These are phyloP conservation scores for Cephalopterus ornatus DNA, from an alignment of 2,113 vertebrate genomes.

Conservation along the genomic window DNA sequence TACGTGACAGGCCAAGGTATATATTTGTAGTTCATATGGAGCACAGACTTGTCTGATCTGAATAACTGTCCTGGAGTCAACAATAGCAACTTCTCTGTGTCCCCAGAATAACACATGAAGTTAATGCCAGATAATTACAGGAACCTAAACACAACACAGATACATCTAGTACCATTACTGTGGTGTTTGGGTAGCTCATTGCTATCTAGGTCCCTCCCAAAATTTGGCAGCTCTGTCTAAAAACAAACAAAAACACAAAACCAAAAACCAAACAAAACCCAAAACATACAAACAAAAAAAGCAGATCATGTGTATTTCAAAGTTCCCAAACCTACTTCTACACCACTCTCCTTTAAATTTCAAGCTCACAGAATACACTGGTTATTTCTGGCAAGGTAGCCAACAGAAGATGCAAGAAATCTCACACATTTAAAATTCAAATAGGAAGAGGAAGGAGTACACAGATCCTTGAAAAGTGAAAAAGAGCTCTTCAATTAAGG, in stretches of 20 bases:
- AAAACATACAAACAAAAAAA: background rate
- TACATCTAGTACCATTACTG: background rate
- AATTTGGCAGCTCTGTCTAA: accelerated
- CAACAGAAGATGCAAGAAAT: background rate
- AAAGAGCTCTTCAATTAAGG: background rate
- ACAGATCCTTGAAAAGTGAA: background rate
- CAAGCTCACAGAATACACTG: background rate
- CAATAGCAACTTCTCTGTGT: background rate
- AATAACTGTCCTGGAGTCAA: background rate
- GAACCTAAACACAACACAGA: background rate
- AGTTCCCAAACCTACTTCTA: background rate
- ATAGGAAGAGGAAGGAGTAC: background rate
- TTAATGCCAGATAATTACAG: background rate
- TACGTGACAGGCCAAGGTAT: background rate
- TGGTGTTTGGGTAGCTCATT: background rate
- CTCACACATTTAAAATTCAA: background rate
- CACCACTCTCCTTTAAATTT: background rate
- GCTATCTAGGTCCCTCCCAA: background rate
- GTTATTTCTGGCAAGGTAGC: background rate
- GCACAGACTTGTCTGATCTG: background rate
- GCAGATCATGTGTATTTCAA: background rate
- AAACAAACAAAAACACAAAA: background rate
- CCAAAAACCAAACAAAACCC: background rate
- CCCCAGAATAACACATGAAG: background rate
- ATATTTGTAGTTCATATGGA: background rate